Conservation (phyloP, 2,113 vertebrate genomes). For the Cyanoramphus novaezelandiae region DNA sequence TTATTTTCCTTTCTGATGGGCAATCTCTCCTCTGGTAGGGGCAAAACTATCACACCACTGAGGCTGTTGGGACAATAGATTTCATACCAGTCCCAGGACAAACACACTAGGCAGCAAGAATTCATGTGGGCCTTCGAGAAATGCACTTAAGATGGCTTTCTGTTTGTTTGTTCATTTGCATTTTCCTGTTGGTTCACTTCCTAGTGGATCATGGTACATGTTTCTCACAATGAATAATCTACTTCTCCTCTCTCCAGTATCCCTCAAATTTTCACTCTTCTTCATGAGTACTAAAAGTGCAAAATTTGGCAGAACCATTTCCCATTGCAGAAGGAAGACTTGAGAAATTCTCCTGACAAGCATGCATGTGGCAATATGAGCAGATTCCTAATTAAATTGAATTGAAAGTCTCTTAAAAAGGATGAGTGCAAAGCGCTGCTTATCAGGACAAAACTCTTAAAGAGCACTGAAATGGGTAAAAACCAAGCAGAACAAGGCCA, state of each 20-base stretch:
- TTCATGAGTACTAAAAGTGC: background rate
- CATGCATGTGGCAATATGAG: background rate
- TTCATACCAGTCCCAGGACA: background rate
- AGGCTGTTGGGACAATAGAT: background rate
- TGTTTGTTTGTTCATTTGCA: background rate
- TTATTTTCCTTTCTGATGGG: background rate
- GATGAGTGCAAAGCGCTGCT: background rate
- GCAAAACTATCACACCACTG: background rate
- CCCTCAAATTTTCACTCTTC: background rate
- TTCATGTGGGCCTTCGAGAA: rapidly evolving
- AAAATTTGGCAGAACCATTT: background rate
- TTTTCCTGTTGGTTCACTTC: background rate
- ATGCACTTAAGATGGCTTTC: background rate
- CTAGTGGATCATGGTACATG: background rate
- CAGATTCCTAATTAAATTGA: conserved; percentile 3
- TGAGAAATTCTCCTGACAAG: conserved; percentile 9
- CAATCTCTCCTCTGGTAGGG: background rate
- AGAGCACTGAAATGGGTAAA: background rate
- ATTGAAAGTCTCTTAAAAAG: background rate
- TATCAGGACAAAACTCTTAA: background rate
- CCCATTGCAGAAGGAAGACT: background rate
- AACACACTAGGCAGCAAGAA: background rate
- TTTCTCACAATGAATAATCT: background rate
- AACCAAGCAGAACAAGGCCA: background rate
- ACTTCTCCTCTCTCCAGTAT: background rate